Evolutionary conservation across 2,113 vertebrate species (phyloP), one percentile per base, ranked within the genome.

Genomic region (Nothobranchius kuhntae): DNA sequence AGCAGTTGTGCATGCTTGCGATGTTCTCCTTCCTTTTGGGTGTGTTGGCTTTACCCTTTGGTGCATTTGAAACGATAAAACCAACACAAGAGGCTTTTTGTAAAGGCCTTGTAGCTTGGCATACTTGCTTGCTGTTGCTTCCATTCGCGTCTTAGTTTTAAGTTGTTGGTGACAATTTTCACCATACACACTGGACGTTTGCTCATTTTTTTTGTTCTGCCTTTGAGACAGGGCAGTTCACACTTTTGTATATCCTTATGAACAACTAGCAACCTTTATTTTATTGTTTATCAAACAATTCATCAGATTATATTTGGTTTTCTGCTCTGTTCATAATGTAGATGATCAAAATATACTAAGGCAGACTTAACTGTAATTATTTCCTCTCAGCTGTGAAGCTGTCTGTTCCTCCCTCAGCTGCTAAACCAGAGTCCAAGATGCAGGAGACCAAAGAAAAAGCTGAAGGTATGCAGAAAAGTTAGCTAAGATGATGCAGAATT

Each of bases 311-410:
- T 56, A 35, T 56, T 58, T 57, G 26, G 10, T 35, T 67, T 79
- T 51, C 15, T 50, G 3, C 47, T n/a, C 14, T 3, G 3, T 30
- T 30, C 2, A 30, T 30, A 30, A 73, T 14, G 12, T 12, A 17
- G n/a, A 51, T 38, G n/a, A 52, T 65, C 11, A 3, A 42, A 17
- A 45, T 35, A 45, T 36, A 1, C 57, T 9, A 66, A 36, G 61
- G 46, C 2, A n/a, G 48, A 63, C 55, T 75, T 35, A 62, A 40
- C 38, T 56, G 10, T 51, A 21, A 71, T 58, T 68, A 45, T 79
- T 54, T 72, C 40, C 45, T 64, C 55, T 62, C 44, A 87, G 80
- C 62, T 79, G 36, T 68, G 55, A 88, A 71, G 51, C 55, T 58
- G 0, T 35, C 66, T 55, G 51, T 70, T 66, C 21, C 61, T 60